Evolutionary conservation across 2,113 vertebrate species (phyloP).

Genomic region (Myodes glareolus): DNA sequence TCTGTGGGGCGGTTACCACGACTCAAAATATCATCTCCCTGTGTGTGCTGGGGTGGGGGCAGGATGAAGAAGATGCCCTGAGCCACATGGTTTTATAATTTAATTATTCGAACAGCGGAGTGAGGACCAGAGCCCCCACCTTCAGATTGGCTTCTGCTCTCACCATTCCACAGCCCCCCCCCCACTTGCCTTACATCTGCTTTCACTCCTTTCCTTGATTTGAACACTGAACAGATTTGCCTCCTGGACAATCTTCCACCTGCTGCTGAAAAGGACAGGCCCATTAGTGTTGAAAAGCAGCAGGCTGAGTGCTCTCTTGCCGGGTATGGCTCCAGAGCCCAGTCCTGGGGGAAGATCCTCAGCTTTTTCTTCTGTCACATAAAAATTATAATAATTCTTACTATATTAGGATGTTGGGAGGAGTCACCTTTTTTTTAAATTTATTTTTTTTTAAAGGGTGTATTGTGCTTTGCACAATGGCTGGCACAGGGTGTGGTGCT

Average conservation of each 20-base stretch:
- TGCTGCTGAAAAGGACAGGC: constrained; percentile 38
- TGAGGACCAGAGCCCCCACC: not conserved
- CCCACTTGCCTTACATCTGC: constrained; percentile 18
- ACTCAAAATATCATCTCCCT: constrained; percentile 54
- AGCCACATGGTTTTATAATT: constrained; percentile 30
- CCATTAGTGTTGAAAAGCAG: constrained; percentile 10
- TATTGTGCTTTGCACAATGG: not conserved
- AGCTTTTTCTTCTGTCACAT: not conserved
- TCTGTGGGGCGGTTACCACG: constrained; percentile 32
- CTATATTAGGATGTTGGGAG: not conserved
- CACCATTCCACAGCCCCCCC: not conserved
- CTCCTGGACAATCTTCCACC: not conserved
- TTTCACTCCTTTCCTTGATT: constrained; percentile 56
- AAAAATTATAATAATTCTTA: not conserved
- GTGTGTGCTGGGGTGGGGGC: not conserved
- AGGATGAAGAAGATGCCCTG: not conserved
- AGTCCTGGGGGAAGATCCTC: not conserved
- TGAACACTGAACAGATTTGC: constrained; percentile 23
- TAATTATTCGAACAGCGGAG: constrained; percentile 33
- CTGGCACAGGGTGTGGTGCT: accelerated
- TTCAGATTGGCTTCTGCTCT: not conserved
- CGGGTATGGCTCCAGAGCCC: not conserved
- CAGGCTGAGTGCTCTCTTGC: not conserved
- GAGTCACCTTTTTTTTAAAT: not conserved
- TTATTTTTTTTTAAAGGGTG: too few species aligned